Percentiles rank a stretch among this genome's conserved stretches.
Evolutionary conservation across 2,113 vertebrate genomes (phyloP).

Genomic region (Salvelinus sp.): DNA sequence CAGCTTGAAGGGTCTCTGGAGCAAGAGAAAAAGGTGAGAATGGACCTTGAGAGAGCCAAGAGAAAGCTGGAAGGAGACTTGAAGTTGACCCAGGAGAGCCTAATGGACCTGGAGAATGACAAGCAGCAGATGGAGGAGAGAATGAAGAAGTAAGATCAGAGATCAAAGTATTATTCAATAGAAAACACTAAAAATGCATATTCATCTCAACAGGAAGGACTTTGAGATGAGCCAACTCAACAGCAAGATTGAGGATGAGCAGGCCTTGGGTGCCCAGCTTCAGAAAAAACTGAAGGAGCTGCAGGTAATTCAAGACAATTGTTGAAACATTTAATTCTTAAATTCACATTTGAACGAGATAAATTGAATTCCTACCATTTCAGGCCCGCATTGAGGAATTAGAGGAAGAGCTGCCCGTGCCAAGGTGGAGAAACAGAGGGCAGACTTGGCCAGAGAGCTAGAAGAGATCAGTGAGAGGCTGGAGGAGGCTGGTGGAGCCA

Average conservation of each 20-base stretch:
- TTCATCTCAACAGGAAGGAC: conserved; percentile 75
- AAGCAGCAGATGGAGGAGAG: conserved; percentile 75
- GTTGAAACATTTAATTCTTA: background rate
- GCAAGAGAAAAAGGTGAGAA: conserved; percentile 76
- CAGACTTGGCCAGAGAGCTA: conserved; percentile 83
- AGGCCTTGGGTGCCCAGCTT: conserved; percentile 78
- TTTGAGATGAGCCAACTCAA: conserved; percentile 82
- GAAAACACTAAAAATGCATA: background rate
- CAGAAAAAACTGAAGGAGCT: conserved; percentile 90
- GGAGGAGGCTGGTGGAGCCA: conserved; percentile 85
- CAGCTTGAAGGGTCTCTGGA: conserved; percentile 77
- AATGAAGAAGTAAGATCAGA: conserved; percentile 69
- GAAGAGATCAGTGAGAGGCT: conserved; percentile 90
- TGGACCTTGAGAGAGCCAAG: conserved; percentile 75
- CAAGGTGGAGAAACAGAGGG: conserved; percentile 84
- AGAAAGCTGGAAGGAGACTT: conserved; percentile 77
- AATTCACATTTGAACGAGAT: background rate
- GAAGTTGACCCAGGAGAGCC: conserved; percentile 72
- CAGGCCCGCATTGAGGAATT: conserved; percentile 84
- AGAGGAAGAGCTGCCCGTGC: conserved; percentile 81
- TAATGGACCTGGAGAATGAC: conserved; percentile 79
- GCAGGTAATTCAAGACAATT: conserved; percentile 70
- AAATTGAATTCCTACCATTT: background rate
- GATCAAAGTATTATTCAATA: background rate
- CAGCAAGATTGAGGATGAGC: conserved; percentile 85